Evolutionary conservation across 2,797 vertebrate genomes (phyloP), one percentile per base, ranked within the genome.

Genomic region (Rhynchonycteris naso): DNA sequence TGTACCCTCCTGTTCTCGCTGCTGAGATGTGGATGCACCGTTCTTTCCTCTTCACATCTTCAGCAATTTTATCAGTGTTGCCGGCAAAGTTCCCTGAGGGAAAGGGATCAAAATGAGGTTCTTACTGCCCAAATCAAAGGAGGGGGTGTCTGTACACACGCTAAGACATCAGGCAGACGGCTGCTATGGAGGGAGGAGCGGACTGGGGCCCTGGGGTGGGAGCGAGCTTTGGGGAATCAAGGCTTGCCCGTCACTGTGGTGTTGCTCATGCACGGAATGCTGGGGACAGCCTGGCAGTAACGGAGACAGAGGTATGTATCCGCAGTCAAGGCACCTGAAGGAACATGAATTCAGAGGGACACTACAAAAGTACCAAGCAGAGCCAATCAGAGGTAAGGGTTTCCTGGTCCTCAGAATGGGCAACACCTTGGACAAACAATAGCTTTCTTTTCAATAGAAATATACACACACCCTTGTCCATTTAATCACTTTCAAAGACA

Each of bases 401-500:
- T 24, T 65, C 54, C 11, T 38, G 28, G 43, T 8, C 16, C 71
- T 24, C 38, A 26, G 24, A 35, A 78, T 6, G 5, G 26, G 71
- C 76, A 35, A 15, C 16, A 24, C 21, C 35, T 63, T 43, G 24
- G 58, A 79, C 58, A 78, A 47, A 59, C 0, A 15, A 52, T 7
- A 69, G 24, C 3, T 30, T n/a, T 21, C n/a, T 56, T 63, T 74
- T 22, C 21, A 69, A 35, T 2, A 35, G 68, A 84, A 88, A 74
- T 79, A 56, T 63, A 59, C 56, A 88, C 26, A 38, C 18, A 65
- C 30, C 22, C 22, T 82, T 10, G 22, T 71, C 28, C 81, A 30
- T 86, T 88, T 76, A 52, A 43, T 75, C 54, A 84, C 54, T 76
- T 94, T 85, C 14, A 65, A 68, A 90, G 68, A 68, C 26, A 52